A percentile compares a stretch with the other conserved stretches of the same genome.
Evolutionary conservation across 92 coral and sea anemone species (phyloP).

Genomic region (Meandrina meandrites): DNA sequence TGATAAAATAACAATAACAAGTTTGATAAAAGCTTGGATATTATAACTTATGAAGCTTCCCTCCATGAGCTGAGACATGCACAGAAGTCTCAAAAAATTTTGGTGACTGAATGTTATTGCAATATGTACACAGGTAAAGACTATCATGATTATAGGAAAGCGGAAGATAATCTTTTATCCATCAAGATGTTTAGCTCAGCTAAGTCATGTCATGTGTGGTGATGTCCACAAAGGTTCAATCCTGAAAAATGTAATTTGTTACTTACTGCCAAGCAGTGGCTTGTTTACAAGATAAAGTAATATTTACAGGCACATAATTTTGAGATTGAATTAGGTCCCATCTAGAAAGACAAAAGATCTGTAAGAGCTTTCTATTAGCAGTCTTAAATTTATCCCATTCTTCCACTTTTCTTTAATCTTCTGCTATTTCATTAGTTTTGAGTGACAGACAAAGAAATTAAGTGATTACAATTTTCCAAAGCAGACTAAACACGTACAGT

Average conservation of each 20-base stretch:
- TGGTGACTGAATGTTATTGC: background rate
- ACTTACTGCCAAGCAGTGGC: conserved; percentile 9
- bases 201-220: background rate
- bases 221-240: background rate
- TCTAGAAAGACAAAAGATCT: background rate
- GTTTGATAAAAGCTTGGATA: conserved; percentile 22
- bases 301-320: background rate
- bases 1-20: background rate
- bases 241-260: background rate
- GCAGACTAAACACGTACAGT: background rate
- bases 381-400: background rate
- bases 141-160: background rate
- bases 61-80: background rate
- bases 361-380: background rate
- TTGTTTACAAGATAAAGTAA: background rate
- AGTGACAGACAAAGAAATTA: background rate
- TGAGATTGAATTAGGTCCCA: background rate
- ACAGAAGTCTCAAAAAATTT: background rate
- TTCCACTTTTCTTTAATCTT: background rate
- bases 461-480: background rate
- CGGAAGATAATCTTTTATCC: background rate
- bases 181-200: background rate
- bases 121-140: background rate
- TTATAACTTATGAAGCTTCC: conserved; percentile 16
- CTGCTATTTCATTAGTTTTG: background rate